Percentiles rank a stretch among this genome's conserved stretches.
Evolutionary conservation across 1,140 invertebrate genomes (phyloP).

Genomic region (Bombyx mandarina): DNA sequence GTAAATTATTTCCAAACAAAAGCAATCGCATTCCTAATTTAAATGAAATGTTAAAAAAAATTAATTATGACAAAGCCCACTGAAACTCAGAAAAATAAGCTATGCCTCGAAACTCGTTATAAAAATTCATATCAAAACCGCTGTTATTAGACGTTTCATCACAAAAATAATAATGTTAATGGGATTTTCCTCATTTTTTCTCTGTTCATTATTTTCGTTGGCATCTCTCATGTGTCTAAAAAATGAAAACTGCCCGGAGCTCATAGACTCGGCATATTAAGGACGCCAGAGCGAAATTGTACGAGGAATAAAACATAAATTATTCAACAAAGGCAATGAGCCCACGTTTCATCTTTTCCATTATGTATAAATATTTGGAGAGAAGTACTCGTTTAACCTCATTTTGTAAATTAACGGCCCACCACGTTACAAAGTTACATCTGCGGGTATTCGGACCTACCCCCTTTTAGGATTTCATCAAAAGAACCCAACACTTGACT

Average conservation of each 20-base stretch:
- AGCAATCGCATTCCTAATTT: too few relatives aligned
- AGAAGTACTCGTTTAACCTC: conserved; percentile 40
- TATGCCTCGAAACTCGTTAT: not conserved
- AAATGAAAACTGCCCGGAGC: conserved; percentile 28
- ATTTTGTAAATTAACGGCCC: conserved; percentile 52
- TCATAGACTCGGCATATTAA: conserved; percentile 33
- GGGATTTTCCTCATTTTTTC: conserved; percentile 5
- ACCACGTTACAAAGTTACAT: conserved; percentile 11
- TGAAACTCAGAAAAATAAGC: too few relatives aligned
- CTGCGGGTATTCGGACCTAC: not conserved
- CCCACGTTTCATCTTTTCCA: conserved; percentile 54
- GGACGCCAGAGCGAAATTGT: conserved; percentile 26
- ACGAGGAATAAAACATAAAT: conserved; percentile 54
- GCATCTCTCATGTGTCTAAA: conserved; percentile 15
- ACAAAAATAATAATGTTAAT: conserved; percentile 9
- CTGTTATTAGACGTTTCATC: not conserved
- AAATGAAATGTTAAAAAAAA: too few relatives aligned
- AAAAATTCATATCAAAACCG: not conserved
- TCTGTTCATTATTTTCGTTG: conserved; percentile 13
- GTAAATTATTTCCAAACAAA: too few relatives aligned
- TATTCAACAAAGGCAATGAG: conserved; percentile 51
- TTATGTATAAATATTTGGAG: conserved; percentile 52
- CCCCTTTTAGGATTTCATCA: not conserved
- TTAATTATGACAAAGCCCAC: too few relatives aligned
- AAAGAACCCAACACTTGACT: not conserved